Conservation (phyloP, 2,888 invertebrate species). For the Polymixis lichenea region DNA sequence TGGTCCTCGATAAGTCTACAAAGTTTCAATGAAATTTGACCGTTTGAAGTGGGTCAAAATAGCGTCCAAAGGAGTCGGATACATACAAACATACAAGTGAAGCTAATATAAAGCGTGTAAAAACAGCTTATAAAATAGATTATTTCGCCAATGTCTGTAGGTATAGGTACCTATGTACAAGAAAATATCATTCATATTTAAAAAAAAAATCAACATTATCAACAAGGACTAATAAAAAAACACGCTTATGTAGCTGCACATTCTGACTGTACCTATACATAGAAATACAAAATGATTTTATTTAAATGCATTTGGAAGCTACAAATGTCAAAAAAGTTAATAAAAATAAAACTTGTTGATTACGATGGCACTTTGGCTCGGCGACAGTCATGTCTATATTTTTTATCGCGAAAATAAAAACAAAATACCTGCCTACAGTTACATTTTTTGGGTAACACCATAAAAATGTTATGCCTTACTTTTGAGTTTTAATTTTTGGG, state of each 20-base stretch:
- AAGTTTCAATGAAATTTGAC: no score
- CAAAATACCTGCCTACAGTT: constrained; percentile 65
- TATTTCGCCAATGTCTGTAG: neutral
- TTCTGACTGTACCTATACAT: constrained; percentile 39
- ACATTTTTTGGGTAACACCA: constrained; percentile 72
- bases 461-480: constrained; percentile 73
- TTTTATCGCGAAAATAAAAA: constrained; percentile 74
- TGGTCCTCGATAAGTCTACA: no score
- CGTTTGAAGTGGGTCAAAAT: no score
- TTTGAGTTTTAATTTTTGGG: constrained; percentile 57
- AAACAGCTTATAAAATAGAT: neutral
- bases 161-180: neutral
- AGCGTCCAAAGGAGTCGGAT: no score
- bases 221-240: constrained; percentile 12
- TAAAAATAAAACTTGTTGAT: constrained; percentile 72
- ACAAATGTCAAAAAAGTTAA: constrained; percentile 61
- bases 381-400: constrained; percentile 78
- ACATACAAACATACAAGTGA: no score
- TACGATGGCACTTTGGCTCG: constrained; percentile 68
- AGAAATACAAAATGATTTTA: constrained; percentile 46
- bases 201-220: neutral
- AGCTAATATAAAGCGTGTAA: no score
- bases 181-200: constrained; percentile 6
- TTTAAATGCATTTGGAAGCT: constrained; percentile 65
- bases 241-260: constrained; percentile 16